Percentiles rank a stretch among this genome's conserved stretches.
phyloP scores from a whole-genome alignment of 2,797 vertebrate genomes.

The Xyrichtys novacula region DNA sequence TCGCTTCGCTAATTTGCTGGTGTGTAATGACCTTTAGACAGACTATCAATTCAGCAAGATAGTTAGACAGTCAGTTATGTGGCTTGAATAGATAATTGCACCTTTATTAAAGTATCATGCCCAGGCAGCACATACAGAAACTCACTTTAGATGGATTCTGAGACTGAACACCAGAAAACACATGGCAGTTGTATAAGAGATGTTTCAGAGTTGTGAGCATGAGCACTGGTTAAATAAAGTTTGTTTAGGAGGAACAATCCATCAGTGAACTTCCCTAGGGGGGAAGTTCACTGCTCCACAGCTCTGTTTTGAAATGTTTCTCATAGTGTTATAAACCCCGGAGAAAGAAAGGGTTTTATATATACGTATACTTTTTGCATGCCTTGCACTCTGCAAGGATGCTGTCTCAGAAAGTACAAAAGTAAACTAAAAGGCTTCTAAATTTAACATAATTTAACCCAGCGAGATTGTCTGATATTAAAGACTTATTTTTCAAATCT shows the following conservation, averaged over 20 bases:
- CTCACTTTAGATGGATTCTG: conserved; percentile 3
- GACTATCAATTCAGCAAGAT: background rate
- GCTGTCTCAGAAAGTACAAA: conserved; percentile 25
- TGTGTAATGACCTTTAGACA: no score
- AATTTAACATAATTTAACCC: no score
- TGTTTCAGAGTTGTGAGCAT: conserved; percentile 49
- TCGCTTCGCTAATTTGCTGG: no score
- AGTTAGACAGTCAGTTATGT: background rate
- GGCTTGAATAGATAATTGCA: no score
- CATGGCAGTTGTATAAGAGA: background rate
- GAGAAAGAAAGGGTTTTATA: conserved; percentile 54
- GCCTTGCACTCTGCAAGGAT: conserved; percentile 52
- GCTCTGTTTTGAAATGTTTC: conserved; percentile 47
- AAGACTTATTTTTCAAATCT: no score
- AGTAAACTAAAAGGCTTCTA: conserved; percentile 1
- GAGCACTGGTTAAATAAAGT: conserved; percentile 34
- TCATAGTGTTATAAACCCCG: conserved; percentile 54
- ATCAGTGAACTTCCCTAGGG: conserved; percentile 54
- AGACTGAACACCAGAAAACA: background rate
- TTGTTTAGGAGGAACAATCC: conserved; percentile 36
- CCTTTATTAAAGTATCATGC: background rate
- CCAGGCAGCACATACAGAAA: background rate
- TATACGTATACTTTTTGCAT: conserved; percentile 61
- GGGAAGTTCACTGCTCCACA: conserved; percentile 47
- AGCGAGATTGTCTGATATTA: no score